A percentile compares a stretch with the other conserved stretches of the same genome.
These are phyloP conservation scores for Pteromalus puparum DNA, from an alignment of 1,140 invertebrate genomes.

Conservation along the genomic window DNA sequence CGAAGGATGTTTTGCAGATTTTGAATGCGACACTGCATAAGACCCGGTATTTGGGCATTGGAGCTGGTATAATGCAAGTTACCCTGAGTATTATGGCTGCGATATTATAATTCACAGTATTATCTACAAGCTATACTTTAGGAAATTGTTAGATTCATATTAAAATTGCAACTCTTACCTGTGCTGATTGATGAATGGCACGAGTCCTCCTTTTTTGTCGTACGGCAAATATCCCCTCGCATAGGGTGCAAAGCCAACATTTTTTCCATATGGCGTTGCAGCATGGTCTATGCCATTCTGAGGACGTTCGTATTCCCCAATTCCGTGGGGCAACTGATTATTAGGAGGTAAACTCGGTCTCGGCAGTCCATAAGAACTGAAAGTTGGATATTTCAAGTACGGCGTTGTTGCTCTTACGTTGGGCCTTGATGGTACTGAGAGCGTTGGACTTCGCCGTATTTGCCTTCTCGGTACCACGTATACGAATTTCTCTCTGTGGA, in stretches of 20 bases:
- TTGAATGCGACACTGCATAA: too few relatives aligned
- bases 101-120: too few relatives aligned
- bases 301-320: slow-evolving; percentile 65
- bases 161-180: slow-evolving; percentile 49
- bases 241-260: slow-evolving; percentile 60
- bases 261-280: slow-evolving; percentile 64
- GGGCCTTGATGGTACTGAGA: slow-evolving; percentile 52
- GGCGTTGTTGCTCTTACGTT: slow-evolving; percentile 45
- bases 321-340: slow-evolving; percentile 58
- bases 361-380: slow-evolving; percentile 33
- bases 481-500: slow-evolving; percentile 62
- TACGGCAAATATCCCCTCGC: slow-evolving; percentile 68
- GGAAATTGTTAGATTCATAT: too few relatives aligned
- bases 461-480: slow-evolving; percentile 61
- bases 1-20: too few relatives aligned
- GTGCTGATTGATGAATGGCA: slow-evolving; percentile 49
- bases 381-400: slow-evolving; percentile 50
- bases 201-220: slow-evolving; percentile 59
- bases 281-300: slow-evolving; percentile 64
- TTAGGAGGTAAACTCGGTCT: slow-evolving; percentile 48
- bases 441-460: slow-evolving; percentile 58
- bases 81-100: too few relatives aligned
- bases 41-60: too few relatives aligned
- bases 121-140: too few relatives aligned
- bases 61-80: too few relatives aligned